Evolutionary conservation across 1,140 invertebrate species (phyloP).

Genomic region (Nephila pilipes): DNA sequence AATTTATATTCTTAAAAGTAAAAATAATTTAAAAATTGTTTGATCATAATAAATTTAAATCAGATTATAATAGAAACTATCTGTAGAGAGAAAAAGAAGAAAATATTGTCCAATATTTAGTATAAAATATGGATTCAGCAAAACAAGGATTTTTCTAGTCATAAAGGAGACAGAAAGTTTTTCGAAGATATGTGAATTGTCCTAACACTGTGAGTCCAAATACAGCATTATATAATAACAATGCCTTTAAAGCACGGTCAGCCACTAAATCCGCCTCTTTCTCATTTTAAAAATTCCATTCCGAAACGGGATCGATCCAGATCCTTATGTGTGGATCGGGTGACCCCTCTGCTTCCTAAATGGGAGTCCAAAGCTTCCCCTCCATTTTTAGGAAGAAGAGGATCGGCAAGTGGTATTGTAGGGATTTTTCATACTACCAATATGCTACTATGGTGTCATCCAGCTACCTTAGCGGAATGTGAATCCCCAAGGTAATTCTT

Average conservation of each 20-base stretch:
- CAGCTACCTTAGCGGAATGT: conserved; percentile 47
- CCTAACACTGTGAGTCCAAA: not conserved
- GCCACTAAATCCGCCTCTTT: conserved; percentile 40
- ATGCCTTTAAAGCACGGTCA: conserved; percentile 72
- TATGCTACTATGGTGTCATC: conserved; percentile 74
- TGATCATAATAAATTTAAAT: not conserved
- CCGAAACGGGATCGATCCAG: conserved; percentile 79
- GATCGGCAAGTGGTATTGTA: conserved; percentile 72
- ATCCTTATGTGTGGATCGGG: conserved; percentile 79
- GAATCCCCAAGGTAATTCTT: conserved; percentile 62
- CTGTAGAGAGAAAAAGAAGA: no score
- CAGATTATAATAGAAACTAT: no score
- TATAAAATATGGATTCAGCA: not conserved
- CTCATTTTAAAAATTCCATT: conserved; percentile 22
- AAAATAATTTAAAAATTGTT: not conserved
- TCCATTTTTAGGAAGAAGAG: conserved; percentile 69
- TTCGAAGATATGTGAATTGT: not conserved
- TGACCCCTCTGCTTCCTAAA: conserved; percentile 77
- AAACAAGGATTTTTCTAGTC: not conserved
- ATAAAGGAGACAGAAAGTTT: not conserved
- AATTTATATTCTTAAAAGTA: not conserved
- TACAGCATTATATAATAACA: not conserved
- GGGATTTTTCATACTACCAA: conserved; percentile 73
- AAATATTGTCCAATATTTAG: not conserved
- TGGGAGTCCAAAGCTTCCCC: conserved; percentile 62